Conservation (phyloP, 1,140 invertebrate genomes). For the Conus ventricosus region DNA sequence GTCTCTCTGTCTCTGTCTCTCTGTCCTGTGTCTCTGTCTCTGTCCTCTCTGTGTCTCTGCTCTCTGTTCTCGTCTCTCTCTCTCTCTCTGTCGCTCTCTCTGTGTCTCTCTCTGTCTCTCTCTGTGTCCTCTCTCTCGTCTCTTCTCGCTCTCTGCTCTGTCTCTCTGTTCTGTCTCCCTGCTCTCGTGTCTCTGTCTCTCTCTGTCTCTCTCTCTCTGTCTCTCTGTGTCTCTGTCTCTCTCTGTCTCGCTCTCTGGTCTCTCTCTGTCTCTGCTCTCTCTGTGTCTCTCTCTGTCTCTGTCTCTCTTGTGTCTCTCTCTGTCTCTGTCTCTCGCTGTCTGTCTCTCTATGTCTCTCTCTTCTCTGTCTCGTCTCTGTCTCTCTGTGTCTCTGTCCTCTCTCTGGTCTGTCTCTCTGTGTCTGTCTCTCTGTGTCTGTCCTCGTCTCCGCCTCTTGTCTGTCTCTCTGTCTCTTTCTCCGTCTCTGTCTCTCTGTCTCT, state of each 20-base stretch:
- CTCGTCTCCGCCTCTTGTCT: not conserved
- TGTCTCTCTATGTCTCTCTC: too few relatives aligned
- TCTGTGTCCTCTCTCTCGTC: not conserved
- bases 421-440: not conserved
- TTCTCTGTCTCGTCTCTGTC: not conserved
- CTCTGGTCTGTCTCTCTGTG: not conserved
- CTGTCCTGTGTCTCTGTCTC: not conserved
- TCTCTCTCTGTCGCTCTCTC: conserved; percentile 1
- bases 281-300: not conserved
- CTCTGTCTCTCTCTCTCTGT: not conserved
- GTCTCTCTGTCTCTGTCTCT: not conserved
- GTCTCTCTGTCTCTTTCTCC: not conserved
- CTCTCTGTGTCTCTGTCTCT: not conserved
- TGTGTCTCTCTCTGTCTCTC: not conserved
- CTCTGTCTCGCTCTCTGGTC: not conserved
- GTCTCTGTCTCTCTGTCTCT: not conserved
- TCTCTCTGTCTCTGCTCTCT: not conserved
- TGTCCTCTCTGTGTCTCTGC: not conserved
- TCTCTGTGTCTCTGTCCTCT: not conserved
- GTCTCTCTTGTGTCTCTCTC: not conserved
- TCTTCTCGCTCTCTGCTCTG: not conserved
- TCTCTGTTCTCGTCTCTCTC: not conserved
- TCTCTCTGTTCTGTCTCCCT: not conserved
- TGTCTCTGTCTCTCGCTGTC: not conserved
- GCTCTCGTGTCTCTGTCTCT: not conserved